phyloP scores from a whole-genome alignment of 2,888 invertebrate species.

The Psylliodes chrysocephalus region DNA sequence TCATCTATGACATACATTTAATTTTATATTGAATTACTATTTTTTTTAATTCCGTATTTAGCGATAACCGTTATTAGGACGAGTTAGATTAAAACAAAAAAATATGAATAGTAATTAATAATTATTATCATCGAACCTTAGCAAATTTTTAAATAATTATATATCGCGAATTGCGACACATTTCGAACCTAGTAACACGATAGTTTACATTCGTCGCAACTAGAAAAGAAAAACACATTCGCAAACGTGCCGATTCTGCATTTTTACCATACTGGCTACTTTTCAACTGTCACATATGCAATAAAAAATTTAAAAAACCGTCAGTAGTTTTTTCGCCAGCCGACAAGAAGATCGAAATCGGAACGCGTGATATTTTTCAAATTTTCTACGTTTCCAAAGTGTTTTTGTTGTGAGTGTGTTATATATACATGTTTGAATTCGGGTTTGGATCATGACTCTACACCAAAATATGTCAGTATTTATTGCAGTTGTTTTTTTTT shows the following conservation, averaged over 20 bases:
- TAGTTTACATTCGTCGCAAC: conserved; percentile 40
- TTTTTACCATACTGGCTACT: conserved; percentile 34
- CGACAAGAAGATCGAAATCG: conserved; percentile 4
- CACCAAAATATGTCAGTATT: conserved; percentile 26
- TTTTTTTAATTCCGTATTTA: too few relatives aligned
- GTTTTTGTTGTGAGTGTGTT: neutral
- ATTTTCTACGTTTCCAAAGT: conserved; percentile 8
- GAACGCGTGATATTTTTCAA: conserved; percentile 19
- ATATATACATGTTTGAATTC: too few relatives aligned
- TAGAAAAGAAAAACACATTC: conserved; percentile 36
- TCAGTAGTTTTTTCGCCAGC: conserved; percentile 21
- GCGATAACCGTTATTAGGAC: too few relatives aligned
- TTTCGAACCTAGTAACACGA: conserved; percentile 42
- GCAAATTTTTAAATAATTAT: conserved; percentile 1
- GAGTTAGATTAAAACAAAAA: too few relatives aligned
- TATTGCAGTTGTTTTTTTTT: neutral
- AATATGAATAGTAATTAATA: too few relatives aligned
- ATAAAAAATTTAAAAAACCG: conserved; percentile 29
- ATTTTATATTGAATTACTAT: too few relatives aligned
- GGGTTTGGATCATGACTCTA: conserved; percentile 7
- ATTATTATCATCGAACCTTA: conserved; percentile 1
- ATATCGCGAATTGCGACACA: conserved; percentile 26
- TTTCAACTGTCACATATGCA: conserved; percentile 27
- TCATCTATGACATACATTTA: too few relatives aligned
- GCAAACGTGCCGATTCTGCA: conserved; percentile 45